These are phyloP conservation scores for Chironomus tentans DNA, from an alignment of 2,888 invertebrate species.

Conservation along the genomic window DNA sequence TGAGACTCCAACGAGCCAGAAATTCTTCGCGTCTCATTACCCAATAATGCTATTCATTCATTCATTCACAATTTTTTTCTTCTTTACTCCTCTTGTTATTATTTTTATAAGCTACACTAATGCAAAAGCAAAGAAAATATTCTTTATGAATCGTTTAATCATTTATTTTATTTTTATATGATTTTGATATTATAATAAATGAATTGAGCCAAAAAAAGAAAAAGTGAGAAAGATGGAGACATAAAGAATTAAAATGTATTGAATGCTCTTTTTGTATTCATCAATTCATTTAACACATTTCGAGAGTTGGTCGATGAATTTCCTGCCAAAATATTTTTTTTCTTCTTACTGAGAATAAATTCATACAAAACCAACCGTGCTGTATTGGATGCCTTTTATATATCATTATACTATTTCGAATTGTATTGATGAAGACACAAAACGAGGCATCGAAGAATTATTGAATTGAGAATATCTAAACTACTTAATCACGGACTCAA, in stretches of 20 bases:
- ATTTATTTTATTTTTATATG: background rate
- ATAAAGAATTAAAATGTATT: too few relatives aligned
- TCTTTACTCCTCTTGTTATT: background rate
- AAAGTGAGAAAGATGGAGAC: too few relatives aligned
- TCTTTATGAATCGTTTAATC: background rate
- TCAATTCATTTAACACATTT: background rate
- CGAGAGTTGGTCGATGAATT: background rate
- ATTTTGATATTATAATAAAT: background rate
- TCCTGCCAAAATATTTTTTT: background rate
- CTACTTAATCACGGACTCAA: conserved; percentile 22
- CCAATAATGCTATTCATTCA: conserved; percentile 24
- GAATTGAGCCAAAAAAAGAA: background rate
- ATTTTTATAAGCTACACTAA: background rate
- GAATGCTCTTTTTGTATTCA: background rate
- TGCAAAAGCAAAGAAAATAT: background rate
- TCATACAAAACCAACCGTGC: too few relatives aligned
- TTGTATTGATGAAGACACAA: background rate
- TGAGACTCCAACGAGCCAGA: conserved; percentile 1
- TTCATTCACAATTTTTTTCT: too few relatives aligned
- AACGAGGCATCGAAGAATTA: too few relatives aligned
- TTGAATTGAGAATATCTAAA: background rate
- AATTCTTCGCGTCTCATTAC: conserved; percentile 20
- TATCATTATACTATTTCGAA: background rate
- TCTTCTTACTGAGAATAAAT: too few relatives aligned
- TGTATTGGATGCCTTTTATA: background rate